Evolutionary conservation across 2,797 vertebrate species (phyloP), one percentile per base, ranked within the genome.

Genomic region (Sebastes glaucus): DNA sequence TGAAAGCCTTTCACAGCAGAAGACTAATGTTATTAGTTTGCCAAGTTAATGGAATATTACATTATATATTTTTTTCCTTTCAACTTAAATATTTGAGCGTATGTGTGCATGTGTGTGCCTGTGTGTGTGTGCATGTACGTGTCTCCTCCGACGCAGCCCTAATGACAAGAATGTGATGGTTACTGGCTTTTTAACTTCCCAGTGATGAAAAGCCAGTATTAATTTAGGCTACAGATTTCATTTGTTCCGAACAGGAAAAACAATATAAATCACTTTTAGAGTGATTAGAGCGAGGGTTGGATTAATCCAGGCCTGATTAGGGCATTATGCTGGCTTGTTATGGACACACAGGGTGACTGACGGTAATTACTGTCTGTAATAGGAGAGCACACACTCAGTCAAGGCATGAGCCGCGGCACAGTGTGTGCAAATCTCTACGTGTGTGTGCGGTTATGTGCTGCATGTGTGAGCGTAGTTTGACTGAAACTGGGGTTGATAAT

Each of bases 241-340:
- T 98, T 99, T 99, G 97, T 98, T 99, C 97, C 96, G 96, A 97
- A 98, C 97, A 98, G 97, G 97, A 97, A 98, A 97, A 95, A 98
- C 97, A 97, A 97, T 98, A 98, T 98, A 98, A 98, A 98, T 98
- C 97, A 99, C 97, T 99, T 99, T 98, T 99, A 97, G 97, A 98
- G 97, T 99, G 97, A 99, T 99, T 99, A 99, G 97, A 97, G 97
- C 95, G 96, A 98, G 97, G 97, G 97, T 99, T 99, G 97, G 98
- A 99, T 99, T 99, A 99, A 99, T 99, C 94, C 98, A 98, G 97
- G 97, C 97, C 97, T 99, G 99, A 99, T 99, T 99, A 99, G 97
- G 97, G 97, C 97, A 99, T 99, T 99, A 99, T 98, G 98, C 97
- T 97, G 97, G 97, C 97, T 99, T 99, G 98, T 99, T 99, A 99